Evolutionary conservation across 2,888 invertebrate genomes (phyloP).

Genomic region (Ganaspis brasiliensis): DNA sequence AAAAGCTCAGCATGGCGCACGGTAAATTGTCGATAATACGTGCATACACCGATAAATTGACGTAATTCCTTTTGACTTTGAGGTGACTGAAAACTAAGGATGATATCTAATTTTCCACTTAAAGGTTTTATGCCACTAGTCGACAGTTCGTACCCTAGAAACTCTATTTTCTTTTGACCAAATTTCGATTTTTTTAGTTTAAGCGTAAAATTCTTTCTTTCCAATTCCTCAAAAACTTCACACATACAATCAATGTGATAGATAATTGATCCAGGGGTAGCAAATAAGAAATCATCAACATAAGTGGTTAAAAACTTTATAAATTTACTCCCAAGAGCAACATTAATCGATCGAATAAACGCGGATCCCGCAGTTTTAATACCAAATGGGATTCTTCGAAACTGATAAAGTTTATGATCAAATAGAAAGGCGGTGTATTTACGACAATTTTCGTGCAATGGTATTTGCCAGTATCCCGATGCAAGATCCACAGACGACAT

Average conservation of each 20-base stretch:
- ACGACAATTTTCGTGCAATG: conserved; percentile 24
- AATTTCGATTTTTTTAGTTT: conserved; percentile 27
- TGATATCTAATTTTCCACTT: conserved; percentile 1
- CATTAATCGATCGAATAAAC: too few relatives aligned
- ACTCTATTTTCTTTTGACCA: conserved; percentile 17
- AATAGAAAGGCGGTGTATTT: too few relatives aligned
- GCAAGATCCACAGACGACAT: neutral
- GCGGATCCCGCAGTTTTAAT: too few relatives aligned
- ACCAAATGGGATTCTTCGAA: too few relatives aligned
- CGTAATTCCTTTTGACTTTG: neutral
- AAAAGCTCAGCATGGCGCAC: neutral
- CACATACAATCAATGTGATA: neutral
- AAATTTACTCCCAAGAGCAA: neutral
- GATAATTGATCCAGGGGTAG: neutral
- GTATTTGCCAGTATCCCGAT: conserved; percentile 58
- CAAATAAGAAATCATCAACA: conserved; percentile 29
- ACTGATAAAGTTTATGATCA: too few relatives aligned
- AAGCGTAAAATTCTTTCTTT: conserved; percentile 6
- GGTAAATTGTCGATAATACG: neutral
- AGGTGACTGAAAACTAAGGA: conserved; percentile 19
- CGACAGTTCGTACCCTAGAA: conserved; percentile 21
- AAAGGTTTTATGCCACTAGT: neutral
- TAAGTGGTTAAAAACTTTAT: neutral
- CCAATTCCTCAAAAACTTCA: neutral
- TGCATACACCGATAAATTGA: conserved; percentile 1